phyloP scores from a whole-genome alignment of 2,113 vertebrate genomes.

The Rynchops niger region DNA sequence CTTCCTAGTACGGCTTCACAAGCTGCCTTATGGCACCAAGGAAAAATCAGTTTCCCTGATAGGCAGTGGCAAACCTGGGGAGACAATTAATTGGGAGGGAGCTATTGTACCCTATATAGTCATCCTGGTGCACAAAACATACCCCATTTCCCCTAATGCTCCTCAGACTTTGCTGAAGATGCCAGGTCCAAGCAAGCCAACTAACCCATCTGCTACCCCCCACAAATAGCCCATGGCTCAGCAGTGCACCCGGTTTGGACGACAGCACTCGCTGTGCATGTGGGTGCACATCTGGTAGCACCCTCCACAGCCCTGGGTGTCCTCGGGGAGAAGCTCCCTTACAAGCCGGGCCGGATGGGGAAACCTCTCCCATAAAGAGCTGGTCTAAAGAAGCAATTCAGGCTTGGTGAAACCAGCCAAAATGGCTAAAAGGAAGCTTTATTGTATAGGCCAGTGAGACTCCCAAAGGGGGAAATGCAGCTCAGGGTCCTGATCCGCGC shows the following conservation, averaged over 20 bases:
- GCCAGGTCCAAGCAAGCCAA: neutral
- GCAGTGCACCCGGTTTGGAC: neutral
- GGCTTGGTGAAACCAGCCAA: neutral
- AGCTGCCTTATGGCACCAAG: neutral
- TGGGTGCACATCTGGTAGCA: neutral
- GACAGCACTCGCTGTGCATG: fast-evolving
- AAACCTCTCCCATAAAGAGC: neutral
- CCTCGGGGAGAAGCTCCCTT: neutral
- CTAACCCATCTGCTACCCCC: neutral
- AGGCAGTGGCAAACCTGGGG: neutral
- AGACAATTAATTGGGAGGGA: neutral
- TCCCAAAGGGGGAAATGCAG: neutral
- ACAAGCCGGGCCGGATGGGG: neutral
- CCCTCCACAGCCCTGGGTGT: neutral
- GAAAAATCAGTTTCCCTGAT: neutral
- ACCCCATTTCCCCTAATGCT: neutral
- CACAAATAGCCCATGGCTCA: fast-evolving
- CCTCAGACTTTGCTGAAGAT: neutral
- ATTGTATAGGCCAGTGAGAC: neutral
- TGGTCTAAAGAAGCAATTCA: neutral
- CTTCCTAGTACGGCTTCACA: neutral
- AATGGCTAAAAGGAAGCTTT: neutral
- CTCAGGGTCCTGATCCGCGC: neutral
- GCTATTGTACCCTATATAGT: neutral
- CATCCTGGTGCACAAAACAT: neutral